Conservation (phyloP, 2,888 invertebrate genomes). For the Orthosia incerta region DNA sequence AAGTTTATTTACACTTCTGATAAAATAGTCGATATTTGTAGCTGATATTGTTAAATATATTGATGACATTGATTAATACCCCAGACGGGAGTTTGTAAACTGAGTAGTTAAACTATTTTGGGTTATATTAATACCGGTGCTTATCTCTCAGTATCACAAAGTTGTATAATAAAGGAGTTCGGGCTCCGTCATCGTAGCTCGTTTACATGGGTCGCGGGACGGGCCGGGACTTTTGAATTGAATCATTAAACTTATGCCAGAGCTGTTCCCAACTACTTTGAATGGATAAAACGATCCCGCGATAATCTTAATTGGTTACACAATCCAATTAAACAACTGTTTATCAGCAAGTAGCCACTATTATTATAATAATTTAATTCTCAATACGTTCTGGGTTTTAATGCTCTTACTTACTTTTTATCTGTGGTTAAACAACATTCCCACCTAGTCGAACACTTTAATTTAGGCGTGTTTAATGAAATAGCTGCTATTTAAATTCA, state of each 20-base stretch:
- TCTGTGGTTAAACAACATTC: background rate
- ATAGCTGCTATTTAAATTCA: too few species aligned
- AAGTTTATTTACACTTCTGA: background rate
- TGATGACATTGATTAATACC: constrained; percentile 41
- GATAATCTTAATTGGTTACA: constrained; percentile 59
- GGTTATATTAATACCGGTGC: constrained; percentile 47
- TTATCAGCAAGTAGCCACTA: constrained; percentile 4
- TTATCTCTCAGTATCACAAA: constrained; percentile 61
- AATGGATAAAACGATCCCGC: constrained; percentile 60
- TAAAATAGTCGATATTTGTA: constrained; percentile 1
- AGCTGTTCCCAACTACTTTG: constrained; percentile 58
- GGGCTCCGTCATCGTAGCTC: constrained; percentile 50
- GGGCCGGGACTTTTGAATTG: constrained; percentile 57
- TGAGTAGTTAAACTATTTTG: constrained; percentile 47
- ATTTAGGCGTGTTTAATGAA: background rate
- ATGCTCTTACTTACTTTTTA: background rate
- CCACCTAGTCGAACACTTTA: background rate
- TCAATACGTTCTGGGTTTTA: background rate
- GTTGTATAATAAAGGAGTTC: constrained; percentile 62
- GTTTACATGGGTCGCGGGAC: constrained; percentile 49
- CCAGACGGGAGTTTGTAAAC: constrained; percentile 31
- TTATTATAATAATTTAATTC: constrained; percentile 10
- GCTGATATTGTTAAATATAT: background rate
- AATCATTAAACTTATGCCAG: constrained; percentile 62
- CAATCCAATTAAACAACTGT: constrained; percentile 35